These are phyloP conservation scores for Porites australiensis DNA, from an alignment of 64 coral and sea anemone species.

Conservation along the genomic window DNA sequence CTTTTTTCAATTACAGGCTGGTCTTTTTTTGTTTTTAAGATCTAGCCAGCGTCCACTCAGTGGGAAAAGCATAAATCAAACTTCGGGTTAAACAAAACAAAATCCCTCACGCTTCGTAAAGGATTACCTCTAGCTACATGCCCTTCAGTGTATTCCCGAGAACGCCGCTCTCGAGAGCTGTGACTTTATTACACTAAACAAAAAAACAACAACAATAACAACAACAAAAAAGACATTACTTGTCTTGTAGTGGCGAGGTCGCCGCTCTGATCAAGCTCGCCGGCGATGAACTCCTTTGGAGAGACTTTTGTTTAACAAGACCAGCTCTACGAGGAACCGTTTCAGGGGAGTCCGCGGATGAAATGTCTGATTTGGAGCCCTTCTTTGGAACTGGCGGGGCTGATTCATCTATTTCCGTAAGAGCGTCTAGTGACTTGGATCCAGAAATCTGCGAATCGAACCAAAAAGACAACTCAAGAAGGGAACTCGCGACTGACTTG, in stretches of 20 bases:
- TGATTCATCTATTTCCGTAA: slow-evolving; percentile 74
- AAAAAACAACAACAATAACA: not conserved
- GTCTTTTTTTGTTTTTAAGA: too few relatives aligned
- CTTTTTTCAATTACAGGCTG: too few relatives aligned
- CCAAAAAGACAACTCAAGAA: not conserved
- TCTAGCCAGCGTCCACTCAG: too few relatives aligned
- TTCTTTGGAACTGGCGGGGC: slow-evolving; percentile 66
- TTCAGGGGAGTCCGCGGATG: not conserved
- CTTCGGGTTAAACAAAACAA: too few relatives aligned
- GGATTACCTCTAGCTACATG: too few relatives aligned
- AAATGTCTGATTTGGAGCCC: slow-evolving; percentile 10
- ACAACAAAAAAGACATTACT: slow-evolving; percentile 15
- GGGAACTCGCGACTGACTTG: too few relatives aligned
- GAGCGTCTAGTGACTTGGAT: slow-evolving; percentile 65
- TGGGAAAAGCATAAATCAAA: too few relatives aligned
- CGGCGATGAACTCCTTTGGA: slow-evolving; percentile 31
- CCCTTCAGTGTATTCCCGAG: too few relatives aligned
- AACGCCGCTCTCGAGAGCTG: too few relatives aligned
- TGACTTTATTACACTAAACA: too few relatives aligned
- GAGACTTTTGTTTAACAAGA: not conserved
- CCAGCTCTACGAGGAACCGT: not conserved
- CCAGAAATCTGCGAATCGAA: slow-evolving; percentile 26
- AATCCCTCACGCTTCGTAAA: too few relatives aligned
- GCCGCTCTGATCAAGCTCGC: not conserved
- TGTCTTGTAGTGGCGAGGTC: not conserved